These are phyloP conservation scores for Lithobates pipiens DNA, from an alignment of 2,797 vertebrate genomes.

Conservation along the genomic window DNA sequence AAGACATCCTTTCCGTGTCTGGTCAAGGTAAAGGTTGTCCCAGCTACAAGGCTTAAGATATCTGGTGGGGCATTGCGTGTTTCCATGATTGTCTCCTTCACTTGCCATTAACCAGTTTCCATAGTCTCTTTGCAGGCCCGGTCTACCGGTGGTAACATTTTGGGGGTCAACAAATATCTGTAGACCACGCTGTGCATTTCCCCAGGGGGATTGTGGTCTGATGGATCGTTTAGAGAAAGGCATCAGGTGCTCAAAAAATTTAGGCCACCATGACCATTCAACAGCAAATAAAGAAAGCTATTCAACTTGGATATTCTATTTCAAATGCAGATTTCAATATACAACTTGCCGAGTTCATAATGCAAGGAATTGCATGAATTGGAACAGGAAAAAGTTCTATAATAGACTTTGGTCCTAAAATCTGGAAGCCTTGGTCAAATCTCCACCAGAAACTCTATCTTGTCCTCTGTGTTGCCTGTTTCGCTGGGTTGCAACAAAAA, in stretches of 20 bases:
- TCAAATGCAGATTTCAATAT: background rate
- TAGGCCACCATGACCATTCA: background rate
- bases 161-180: background rate
- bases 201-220: conserved; percentile 37
- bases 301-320: no score
- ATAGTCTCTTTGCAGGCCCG: no score
- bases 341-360: background rate
- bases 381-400: background rate
- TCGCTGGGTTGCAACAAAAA: background rate
- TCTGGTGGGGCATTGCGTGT: background rate
- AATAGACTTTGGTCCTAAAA: no score
- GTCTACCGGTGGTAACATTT: background rate
- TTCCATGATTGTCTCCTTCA: background rate
- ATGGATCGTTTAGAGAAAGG: conserved; percentile 50
- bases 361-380: background rate
- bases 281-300: no score
- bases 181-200: background rate
- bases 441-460: no score
- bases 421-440: background rate
- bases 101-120: background rate
- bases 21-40: background rate
- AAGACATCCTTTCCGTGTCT: background rate
- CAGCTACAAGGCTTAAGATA: background rate
- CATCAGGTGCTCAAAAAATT: conserved; percentile 7
- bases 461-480: no score